Evolutionary conservation across 2,113 vertebrate genomes (phyloP).

Genomic region (Leiothrix lutea): DNA sequence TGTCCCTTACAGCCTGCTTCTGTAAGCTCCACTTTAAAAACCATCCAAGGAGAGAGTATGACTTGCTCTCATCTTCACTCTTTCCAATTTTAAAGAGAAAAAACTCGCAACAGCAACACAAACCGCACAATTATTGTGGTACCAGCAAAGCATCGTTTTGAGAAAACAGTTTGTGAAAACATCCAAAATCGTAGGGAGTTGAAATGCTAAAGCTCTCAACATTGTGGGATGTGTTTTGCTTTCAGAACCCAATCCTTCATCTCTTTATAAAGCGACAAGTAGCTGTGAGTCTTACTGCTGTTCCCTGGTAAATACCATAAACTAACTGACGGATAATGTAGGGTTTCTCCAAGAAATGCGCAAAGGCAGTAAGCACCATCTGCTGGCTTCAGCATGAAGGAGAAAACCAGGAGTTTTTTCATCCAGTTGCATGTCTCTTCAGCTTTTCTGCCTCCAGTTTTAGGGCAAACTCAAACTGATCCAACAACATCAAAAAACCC

Average conservation of each 20-base stretch:
- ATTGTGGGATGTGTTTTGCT: conserved; percentile 29
- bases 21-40: neutral
- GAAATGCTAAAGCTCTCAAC: conserved; percentile 28
- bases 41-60: neutral
- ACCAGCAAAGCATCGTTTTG: neutral
- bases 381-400: conserved; percentile 21
- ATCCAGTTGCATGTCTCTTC: neutral
- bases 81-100: neutral
- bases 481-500: neutral
- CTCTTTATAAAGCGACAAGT: neutral
- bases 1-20: neutral
- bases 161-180: neutral
- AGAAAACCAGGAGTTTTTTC: neutral
- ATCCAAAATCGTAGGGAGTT: neutral
- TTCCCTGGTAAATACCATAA: neutral
- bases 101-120: neutral
- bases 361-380: conserved; percentile 30
- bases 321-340: neutral
- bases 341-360: neutral
- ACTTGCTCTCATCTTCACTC: neutral
- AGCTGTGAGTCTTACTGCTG: neutral
- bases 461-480: neutral
- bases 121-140: neutral
- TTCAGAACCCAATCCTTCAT: neutral
- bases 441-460: neutral